Evolutionary conservation across 2,113 vertebrate species (phyloP).

Genomic region (Meleagris gallopavo): DNA sequence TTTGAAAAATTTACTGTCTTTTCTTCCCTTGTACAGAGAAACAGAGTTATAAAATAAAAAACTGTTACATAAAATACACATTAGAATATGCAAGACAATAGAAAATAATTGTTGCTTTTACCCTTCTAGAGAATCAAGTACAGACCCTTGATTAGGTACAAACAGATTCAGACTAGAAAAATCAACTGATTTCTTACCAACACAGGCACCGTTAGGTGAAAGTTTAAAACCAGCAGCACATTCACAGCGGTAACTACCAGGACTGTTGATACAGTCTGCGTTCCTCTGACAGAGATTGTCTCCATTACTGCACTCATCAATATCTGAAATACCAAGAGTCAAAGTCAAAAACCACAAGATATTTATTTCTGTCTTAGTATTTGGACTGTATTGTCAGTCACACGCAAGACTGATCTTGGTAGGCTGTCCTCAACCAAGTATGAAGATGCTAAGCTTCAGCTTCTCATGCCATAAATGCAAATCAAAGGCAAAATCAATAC

Average conservation of each 20-base stretch:
- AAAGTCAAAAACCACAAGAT: not conserved
- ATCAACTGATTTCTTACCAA: constrained; percentile 76
- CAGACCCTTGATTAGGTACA: not conserved
- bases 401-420: not conserved
- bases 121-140: not conserved
- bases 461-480: not conserved
- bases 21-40: not conserved
- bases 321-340: constrained; percentile 78
- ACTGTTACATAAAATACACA: not conserved
- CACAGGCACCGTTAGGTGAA: constrained; percentile 83
- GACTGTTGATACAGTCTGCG: constrained; percentile 88
- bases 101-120: not conserved
- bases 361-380: not conserved
- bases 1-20: not conserved
- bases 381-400: not conserved
- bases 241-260: constrained; percentile 87
- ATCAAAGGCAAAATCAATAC: not conserved
- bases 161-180: not conserved
- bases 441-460: not conserved
- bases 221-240: constrained; percentile 85
- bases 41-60: not conserved
- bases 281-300: constrained; percentile 86
- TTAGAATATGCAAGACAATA: not conserved
- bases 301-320: constrained; percentile 85
- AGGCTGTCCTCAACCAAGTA: not conserved